phyloP scores from a whole-genome alignment of 2,113 vertebrate species.

The Solenodon paradoxus region DNA sequence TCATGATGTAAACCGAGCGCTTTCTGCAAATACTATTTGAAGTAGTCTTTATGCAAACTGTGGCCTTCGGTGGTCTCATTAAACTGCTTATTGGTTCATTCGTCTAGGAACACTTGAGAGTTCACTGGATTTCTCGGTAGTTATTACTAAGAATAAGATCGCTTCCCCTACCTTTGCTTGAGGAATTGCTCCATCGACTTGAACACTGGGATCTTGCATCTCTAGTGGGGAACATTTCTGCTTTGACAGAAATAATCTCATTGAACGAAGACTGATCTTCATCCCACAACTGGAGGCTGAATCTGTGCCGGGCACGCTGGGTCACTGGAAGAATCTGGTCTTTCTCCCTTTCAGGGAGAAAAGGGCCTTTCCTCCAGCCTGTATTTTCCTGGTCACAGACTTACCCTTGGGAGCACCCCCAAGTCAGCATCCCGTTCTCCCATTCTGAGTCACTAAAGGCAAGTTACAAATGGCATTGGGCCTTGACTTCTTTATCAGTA shows the following conservation, averaged over 20 bases:
- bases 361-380: neutral
- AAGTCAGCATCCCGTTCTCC: neutral
- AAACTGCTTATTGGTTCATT: neutral
- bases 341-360: neutral
- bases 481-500: neutral
- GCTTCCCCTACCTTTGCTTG: constrained; percentile 31
- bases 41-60: neutral
- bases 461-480: neutral
- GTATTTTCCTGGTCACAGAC: neutral
- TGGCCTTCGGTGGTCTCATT: neutral
- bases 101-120: neutral
- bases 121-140: neutral
- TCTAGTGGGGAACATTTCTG: neutral
- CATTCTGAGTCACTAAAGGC: fast-evolving
- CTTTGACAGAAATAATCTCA: neutral
- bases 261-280: neutral
- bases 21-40: neutral
- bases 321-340: neutral
- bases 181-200: constrained; percentile 48
- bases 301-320: neutral
- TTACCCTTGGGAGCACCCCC: neutral
- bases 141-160: neutral
- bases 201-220: neutral
- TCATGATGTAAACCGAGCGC: neutral
- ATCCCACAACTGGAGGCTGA: neutral